Base-by-base conservation (phyloP, 2,113 vertebrate genomes). In the Clarias macrocephalus region DNA sequence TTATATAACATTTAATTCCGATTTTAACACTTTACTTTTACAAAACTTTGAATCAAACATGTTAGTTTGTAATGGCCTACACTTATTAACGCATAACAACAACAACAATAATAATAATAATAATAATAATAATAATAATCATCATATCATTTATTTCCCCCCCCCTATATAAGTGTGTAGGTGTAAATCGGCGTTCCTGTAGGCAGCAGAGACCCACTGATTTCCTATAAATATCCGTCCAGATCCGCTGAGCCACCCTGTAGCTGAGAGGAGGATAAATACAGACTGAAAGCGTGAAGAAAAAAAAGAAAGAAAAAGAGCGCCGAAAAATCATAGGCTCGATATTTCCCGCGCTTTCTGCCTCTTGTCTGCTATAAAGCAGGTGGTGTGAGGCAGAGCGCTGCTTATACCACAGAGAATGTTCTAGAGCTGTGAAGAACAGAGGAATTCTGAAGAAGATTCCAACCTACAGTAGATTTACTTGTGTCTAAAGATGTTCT, bases 81-180 rank as follows among this genome's bases (percentile, higher is more conserved):
- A 10, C 10, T 8, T 70, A 19, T 70, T 37, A 37, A 23, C 16
- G 16, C 30, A 59, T 80, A 75, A 75, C 48, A 75, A 75, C 48
- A 28, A 68, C 70, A 83, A 56, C 56, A 83, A 83, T 66, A 63
- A 65, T 85, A 62, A 85, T 79, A 79, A n/a, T 52, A 62, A 42
- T 82, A 65, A 65, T 65, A 63, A 62, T 37, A 62, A 37, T 25
- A 82, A 16, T 25, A 18, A 37, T 65, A n/a, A n/a, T n/a, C n/a
- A n/a, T n/a, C n/a, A n/a, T n/a, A n/a, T n/a, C n/a, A n/a, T n/a
- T n/a, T n/a, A n/a, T n/a, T n/a, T n/a, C n/a, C n/a, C n/a, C 56
- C 48, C 42, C 48, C 48, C 25, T 30, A 18, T 77, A 54, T 8
- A 15, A 28, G 23, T 56, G 13, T 60, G 7, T 28, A 23, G 56